phyloP scores from a whole-genome alignment of 1,140 invertebrate species.

The Planococcus citri region DNA sequence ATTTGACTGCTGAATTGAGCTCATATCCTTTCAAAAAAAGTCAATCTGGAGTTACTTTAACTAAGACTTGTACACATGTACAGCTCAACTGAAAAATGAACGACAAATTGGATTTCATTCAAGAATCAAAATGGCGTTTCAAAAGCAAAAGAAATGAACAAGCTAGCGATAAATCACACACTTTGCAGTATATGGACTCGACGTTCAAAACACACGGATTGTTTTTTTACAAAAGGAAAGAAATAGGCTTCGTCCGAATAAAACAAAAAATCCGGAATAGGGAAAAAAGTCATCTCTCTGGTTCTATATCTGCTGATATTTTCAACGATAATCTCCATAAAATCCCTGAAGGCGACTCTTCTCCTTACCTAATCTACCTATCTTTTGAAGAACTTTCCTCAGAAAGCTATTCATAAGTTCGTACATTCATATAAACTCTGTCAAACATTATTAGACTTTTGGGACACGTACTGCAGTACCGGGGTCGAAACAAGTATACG shows the following conservation, averaged over 20 bases:
- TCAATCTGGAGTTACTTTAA: no score
- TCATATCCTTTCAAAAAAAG: no score
- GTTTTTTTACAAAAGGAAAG: no score
- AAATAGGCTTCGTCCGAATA: background rate
- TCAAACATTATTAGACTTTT: slow-evolving; percentile 4
- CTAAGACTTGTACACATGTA: no score
- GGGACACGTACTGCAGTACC: background rate
- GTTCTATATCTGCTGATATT: background rate
- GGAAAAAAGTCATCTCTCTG: background rate
- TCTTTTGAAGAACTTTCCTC: slow-evolving; percentile 1
- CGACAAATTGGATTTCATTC: no score
- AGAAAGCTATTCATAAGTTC: slow-evolving; percentile 3
- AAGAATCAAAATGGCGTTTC: no score
- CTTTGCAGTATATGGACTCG: no score
- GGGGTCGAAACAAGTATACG: background rate
- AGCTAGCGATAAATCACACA: no score
- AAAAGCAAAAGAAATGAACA: no score
- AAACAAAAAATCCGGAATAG: background rate
- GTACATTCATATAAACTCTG: slow-evolving; percentile 7
- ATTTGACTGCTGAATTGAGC: no score
- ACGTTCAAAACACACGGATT: no score
- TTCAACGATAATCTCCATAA: background rate
- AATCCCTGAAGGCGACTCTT: background rate
- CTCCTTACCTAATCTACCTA: background rate
- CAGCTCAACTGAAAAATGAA: no score